Percentiles rank a stretch among this genome's conserved stretches.
These are phyloP conservation scores for Vespertilio murinus DNA, from an alignment of 2,797 vertebrate species.

Conservation along the genomic window DNA sequence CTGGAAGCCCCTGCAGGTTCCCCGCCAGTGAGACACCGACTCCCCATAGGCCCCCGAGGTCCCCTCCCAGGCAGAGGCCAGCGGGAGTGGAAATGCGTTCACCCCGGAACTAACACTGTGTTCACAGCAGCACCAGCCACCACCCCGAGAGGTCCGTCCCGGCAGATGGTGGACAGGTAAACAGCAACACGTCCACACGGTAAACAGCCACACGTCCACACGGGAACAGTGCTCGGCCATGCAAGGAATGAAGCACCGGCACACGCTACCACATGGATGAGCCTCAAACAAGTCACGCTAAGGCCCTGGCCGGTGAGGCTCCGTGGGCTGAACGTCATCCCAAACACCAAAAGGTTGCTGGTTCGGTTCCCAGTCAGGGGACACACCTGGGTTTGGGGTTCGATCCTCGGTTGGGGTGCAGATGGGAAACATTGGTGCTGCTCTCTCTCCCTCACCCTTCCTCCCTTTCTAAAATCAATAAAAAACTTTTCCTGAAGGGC, in stretches of 20 bases:
- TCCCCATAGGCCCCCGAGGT: not conserved
- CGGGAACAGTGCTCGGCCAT: not conserved
- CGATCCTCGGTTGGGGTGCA: too few relatives aligned
- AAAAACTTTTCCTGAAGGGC: not conserved
- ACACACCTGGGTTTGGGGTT: too few relatives aligned
- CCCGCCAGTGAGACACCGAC: not conserved
- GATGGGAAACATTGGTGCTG: too few relatives aligned
- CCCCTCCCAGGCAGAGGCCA: not conserved
- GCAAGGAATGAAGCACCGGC: not conserved
- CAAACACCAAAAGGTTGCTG: too few relatives aligned
- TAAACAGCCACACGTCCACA: fast-evolving
- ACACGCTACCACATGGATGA: fast-evolving
- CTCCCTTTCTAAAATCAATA: not conserved
- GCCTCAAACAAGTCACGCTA: not conserved
- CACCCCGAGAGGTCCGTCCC: fast-evolving
- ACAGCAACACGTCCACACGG: too few relatives aligned
- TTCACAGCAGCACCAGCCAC: not conserved
- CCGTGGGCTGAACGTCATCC: too few relatives aligned
- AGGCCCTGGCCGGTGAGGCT: not conserved
- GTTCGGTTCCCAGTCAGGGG: too few relatives aligned
- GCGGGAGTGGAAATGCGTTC: not conserved
- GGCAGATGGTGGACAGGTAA: fast-evolving
- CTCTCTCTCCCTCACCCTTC: not conserved
- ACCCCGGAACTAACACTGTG: not conserved
- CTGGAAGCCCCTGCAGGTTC: not conserved